phyloP scores from a whole-genome alignment of 1,140 invertebrate species.

The Acarapis woodi region DNA sequence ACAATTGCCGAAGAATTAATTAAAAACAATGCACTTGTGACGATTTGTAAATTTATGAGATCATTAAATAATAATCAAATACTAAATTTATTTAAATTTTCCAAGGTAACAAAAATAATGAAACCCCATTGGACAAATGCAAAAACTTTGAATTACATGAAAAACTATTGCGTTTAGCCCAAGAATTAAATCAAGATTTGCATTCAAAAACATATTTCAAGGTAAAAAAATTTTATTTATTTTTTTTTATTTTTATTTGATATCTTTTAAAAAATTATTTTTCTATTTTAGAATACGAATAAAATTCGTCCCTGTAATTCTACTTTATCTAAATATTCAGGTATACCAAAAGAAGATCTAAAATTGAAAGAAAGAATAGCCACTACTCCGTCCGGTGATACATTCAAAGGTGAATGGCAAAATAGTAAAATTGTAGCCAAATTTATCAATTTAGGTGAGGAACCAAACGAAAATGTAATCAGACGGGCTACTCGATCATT shows the following conservation, averaged over 20 bases:
- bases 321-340: conserved; percentile 78
- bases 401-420: conserved; percentile 89
- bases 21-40: conserved; percentile 57
- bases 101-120: conserved; percentile 88
- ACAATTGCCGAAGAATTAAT: conserved; percentile 78
- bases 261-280: conserved; percentile 92
- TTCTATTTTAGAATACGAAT: conserved; percentile 74
- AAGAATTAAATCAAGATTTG: conserved; percentile 68
- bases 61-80: too few species aligned
- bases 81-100: too few species aligned
- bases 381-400: conserved; percentile 59
- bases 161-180: conserved; percentile 44
- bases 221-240: conserved; percentile 80
- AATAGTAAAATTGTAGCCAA: conserved; percentile 96
- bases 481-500: conserved; percentile 78
- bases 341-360: conserved; percentile 78
- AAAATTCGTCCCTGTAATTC: conserved; percentile 77
- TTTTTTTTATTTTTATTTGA: conserved; percentile 69
- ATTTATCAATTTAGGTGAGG: conserved; percentile 39
- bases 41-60: too few species aligned
- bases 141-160: conserved; percentile 50
- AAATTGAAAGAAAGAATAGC: conserved; percentile 53
- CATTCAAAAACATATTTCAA: conserved; percentile 78
- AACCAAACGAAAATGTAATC: conserved; percentile 32
- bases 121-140: conserved; percentile 80